phyloP scores from a whole-genome alignment of 2,888 invertebrate species.

The Pherbina coryleti region DNA sequence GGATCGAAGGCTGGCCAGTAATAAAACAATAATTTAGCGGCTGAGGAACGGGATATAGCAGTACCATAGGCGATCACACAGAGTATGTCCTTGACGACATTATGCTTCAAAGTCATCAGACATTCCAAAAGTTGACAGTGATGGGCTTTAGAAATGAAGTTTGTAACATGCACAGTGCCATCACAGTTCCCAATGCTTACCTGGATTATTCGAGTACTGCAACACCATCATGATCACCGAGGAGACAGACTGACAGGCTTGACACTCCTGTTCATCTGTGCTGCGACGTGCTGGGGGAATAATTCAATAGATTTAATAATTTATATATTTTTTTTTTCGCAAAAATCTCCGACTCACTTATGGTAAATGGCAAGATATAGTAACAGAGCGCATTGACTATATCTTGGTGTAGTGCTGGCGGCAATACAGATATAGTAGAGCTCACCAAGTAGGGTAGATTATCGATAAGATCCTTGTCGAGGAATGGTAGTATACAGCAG shows the following conservation, averaged over 20 bases:
- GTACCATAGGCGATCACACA: conserved; percentile 98
- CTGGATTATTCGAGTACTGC: conserved; percentile 93
- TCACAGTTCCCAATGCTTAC: conserved; percentile 69
- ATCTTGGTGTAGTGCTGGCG: conserved; percentile 90
- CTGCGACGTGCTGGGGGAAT: conserved; percentile 75
- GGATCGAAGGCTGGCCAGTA: conserved; percentile 99
- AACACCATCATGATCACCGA: conserved; percentile 98
- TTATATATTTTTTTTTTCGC: no score
- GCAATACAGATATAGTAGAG: conserved; percentile 93
- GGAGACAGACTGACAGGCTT: conserved; percentile 87
- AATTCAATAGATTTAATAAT: no score
- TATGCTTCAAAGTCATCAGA: conserved; percentile 92
- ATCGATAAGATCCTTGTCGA: conserved; percentile 96
- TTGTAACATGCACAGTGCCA: no score
- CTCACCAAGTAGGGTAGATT: conserved; percentile 95
- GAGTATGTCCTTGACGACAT: conserved; percentile 91
- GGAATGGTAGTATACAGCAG: conserved; percentile 94
- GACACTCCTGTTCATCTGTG: conserved; percentile 80
- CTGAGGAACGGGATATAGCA: conserved; percentile 91
- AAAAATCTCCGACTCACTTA: conserved; percentile 81
- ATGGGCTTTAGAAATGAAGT: conserved; percentile 75
- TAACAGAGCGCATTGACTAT: conserved; percentile 95
- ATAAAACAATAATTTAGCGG: conserved; percentile 96
- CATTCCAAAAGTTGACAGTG: conserved; percentile 97
- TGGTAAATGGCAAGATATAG: conserved; percentile 95